Evolutionary conservation across 2,113 vertebrate genomes (phyloP).

Genomic region (Stegastes partitus): DNA sequence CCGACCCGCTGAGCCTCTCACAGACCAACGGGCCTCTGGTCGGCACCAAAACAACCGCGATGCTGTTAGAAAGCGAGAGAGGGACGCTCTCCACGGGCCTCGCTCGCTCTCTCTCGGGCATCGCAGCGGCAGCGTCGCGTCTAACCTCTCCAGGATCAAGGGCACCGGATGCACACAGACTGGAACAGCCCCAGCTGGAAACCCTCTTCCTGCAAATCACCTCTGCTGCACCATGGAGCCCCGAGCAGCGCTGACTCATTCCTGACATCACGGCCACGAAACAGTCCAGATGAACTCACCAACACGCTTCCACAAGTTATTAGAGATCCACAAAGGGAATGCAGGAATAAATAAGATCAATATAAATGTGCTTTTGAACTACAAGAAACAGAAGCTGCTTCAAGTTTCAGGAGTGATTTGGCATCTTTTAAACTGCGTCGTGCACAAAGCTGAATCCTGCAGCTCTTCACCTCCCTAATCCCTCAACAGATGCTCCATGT

Average conservation of each 20-base stretch:
- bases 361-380: no score
- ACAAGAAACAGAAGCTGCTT: not conserved
- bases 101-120: conserved; percentile 22
- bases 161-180: conserved; percentile 40
- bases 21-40: conserved; percentile 50
- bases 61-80: conserved; percentile 43
- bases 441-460: no score
- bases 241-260: conserved; percentile 5
- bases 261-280: not conserved
- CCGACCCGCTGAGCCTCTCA: conserved; percentile 57
- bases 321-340: not conserved
- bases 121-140: conserved; percentile 25
- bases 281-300: not conserved
- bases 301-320: not conserved
- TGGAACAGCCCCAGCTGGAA: conserved; percentile 34
- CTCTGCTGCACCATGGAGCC: conserved; percentile 15
- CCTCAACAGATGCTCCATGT: no score
- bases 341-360: no score
- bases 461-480: no score
- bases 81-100: conserved; percentile 21
- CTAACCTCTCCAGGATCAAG: conserved; percentile 62
- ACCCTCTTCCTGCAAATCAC: conserved; percentile 29
- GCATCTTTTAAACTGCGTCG: not conserved
- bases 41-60: conserved; percentile 63
- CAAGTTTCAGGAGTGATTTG: not conserved